Base-by-base conservation (phyloP, 2,113 vertebrate species). In the Beaufortia kweichowensis region DNA sequence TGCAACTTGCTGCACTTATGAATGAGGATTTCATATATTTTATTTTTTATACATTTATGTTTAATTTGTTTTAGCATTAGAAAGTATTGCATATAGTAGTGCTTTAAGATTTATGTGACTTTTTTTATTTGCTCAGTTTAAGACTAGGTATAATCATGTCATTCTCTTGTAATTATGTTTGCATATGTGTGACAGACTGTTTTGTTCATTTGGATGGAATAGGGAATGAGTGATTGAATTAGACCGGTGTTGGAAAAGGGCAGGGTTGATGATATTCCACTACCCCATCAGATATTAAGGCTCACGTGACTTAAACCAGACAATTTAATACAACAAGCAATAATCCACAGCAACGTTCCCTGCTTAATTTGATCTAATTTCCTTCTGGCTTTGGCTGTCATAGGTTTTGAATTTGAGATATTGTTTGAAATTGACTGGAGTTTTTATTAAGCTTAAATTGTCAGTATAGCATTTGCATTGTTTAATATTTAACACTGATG, bases 221-320 rank as follows among this genome's bases (percentile, higher is more conserved):
- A 26, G 17, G 33, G 29, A 55, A 12, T 12, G 33, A 31, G 69
- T 63, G 70, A 82, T 76, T 76, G 29, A 65, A 79, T 82, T 71
- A 66, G 48, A n/a, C 3, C 10, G 41, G 12, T 17, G 17, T 67
- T 19, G 24, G 43, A 73, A 81, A 75, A 75, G 69, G 65, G 65
- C 80, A 70, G 76, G 9, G 35, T 50, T 75, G 71, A 75, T n/a
- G 8, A 72, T 72, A 35, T 72, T 72, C 55, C 50, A 11, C 50
- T 31, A 57, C 21, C 15, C 56, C 53, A 75, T 70, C 50, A 56
- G 57, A 67, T 60, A 70, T 17, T 39, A 43, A 69, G 61, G 11
- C 21, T 41, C 64, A 28, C 35, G 63, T 23, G 39, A 78, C 39
- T 69, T 12, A 56, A 48, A 63, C 56, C 70, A 60, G 77, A 8